Conservation (phyloP, 2,888 invertebrate species). For the Ariolimax columbianus region DNA sequence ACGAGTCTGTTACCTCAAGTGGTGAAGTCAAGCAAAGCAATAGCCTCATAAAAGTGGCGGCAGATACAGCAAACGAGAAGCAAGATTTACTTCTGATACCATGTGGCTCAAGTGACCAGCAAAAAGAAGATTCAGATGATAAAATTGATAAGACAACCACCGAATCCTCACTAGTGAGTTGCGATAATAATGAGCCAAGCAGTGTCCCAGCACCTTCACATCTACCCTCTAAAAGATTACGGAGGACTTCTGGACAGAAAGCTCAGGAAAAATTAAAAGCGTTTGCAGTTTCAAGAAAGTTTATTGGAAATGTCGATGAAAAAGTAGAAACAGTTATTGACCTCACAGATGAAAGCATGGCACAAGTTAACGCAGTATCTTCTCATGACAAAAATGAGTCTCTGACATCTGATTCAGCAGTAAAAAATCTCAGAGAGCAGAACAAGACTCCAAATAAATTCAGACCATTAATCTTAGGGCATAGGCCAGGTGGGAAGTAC, state of each 20-base stretch:
- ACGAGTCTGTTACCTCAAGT: constrained; percentile 45
- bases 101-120: neutral
- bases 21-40: constrained; percentile 21
- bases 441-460: neutral
- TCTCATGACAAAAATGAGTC: neutral
- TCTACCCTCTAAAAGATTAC: constrained; percentile 40
- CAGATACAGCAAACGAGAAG: constrained; percentile 4
- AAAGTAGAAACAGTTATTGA: constrained; percentile 5
- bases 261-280: constrained; percentile 30
- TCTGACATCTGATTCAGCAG: neutral
- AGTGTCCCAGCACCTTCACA: neutral
- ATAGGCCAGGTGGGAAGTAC: constrained; percentile 29
- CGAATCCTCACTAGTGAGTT: neutral
- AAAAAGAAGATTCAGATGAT: neutral
- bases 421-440: neutral
- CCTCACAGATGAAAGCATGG: constrained; percentile 20
- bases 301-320: neutral
- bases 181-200: neutral
- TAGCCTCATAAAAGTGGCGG: neutral
- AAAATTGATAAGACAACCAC: neutral
- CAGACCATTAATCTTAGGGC: constrained; percentile 25
- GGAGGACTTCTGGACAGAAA: constrained; percentile 41
- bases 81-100: neutral
- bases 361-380: neutral
- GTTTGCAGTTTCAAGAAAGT: neutral